A percentile compares a stretch with the other conserved stretches of the same genome.
Conservation (phyloP, 2,113 vertebrate genomes). For the Phocoena phocoena region DNA sequence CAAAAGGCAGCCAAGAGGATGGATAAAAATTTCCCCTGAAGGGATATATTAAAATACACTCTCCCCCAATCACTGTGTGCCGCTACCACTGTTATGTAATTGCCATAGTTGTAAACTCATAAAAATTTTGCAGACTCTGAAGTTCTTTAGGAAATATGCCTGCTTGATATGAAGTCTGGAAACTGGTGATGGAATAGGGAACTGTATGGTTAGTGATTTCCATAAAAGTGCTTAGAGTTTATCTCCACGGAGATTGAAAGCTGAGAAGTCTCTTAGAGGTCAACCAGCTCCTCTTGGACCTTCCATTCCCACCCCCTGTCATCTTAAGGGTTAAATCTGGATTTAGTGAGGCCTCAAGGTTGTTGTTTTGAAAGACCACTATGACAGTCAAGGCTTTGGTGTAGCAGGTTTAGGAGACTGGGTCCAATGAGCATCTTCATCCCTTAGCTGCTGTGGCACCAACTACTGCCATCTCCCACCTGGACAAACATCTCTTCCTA, state of each 20-base stretch:
- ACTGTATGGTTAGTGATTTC: neutral
- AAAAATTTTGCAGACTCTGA: slow-evolving; percentile 35
- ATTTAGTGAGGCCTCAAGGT: neutral
- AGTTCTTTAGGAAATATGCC: slow-evolving; percentile 41
- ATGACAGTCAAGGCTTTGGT: no score
- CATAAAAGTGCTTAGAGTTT: neutral
- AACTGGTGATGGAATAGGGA: neutral
- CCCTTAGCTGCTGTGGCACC: no score
- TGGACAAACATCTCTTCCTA: neutral
- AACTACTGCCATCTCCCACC: accelerated
- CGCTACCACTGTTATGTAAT: slow-evolving; percentile 6
- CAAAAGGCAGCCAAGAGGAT: slow-evolving; percentile 19
- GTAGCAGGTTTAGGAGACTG: neutral
- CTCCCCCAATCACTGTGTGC: neutral
- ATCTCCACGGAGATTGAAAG: neutral
- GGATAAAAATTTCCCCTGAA: neutral
- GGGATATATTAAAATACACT: neutral
- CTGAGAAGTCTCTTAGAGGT: neutral
- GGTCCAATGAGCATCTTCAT: accelerated
- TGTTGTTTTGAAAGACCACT: neutral
- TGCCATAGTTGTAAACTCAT: neutral
- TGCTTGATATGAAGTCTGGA: slow-evolving; percentile 30
- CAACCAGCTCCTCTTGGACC: neutral
- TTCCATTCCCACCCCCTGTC: neutral
- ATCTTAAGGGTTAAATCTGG: no score